phyloP scores from a whole-genome alignment of 2,797 vertebrate species.

The Setipinna tenuifilis region DNA sequence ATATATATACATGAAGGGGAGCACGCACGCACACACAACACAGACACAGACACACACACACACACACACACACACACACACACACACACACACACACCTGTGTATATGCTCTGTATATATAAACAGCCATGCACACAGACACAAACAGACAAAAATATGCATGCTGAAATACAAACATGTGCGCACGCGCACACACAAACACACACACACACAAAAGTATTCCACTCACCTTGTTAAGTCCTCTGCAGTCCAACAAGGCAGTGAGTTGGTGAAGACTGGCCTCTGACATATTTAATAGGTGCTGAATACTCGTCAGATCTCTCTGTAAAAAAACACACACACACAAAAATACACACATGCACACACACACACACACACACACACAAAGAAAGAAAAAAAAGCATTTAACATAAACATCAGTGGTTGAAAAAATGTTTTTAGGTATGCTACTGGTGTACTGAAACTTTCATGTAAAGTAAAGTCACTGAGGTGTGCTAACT shows the following conservation, averaged over 20 bases:
- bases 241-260: slow-evolving; percentile 92
- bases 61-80: slow-evolving; percentile 36
- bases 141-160: too few relatives aligned
- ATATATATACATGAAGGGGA: neutral
- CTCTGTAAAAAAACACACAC: slow-evolving; percentile 70
- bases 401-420: neutral
- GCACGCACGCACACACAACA: too few relatives aligned
- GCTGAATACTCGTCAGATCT: slow-evolving; percentile 87
- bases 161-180: too few relatives aligned
- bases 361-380: neutral
- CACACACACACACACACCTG: neutral
- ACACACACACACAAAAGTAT: too few relatives aligned
- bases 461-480: neutral
- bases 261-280: slow-evolving; percentile 92
- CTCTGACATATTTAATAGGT: slow-evolving; percentile 89
- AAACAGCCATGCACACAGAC: too few relatives aligned
- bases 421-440: neutral
- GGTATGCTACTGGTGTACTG: neutral
- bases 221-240: slow-evolving; percentile 89
- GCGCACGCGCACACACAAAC: too few relatives aligned
- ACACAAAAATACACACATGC: neutral
- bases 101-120: too few relatives aligned
- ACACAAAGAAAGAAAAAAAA: neutral
- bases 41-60: slow-evolving; percentile 25
- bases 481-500: neutral